phyloP scores from a whole-genome alignment of 2,888 invertebrate genomes.

The Troides aeacus region DNA sequence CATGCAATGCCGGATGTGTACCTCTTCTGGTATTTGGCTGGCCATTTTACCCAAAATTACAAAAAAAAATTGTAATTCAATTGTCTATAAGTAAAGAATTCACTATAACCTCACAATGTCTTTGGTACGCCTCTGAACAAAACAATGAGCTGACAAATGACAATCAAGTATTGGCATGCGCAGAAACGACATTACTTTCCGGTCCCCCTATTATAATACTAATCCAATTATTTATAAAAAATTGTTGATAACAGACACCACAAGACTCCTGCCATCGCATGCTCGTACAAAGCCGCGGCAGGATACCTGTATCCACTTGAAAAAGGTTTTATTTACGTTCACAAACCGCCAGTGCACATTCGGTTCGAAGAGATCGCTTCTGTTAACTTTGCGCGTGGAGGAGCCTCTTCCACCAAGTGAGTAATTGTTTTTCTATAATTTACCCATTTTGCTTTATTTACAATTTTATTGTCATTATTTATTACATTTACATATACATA shows the following conservation, averaged over 20 bases:
- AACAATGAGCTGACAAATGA: too few species aligned
- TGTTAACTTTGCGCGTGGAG: constrained; percentile 97
- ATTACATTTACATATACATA: not conserved
- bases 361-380: constrained; percentile 97
- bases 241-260: constrained; percentile 81
- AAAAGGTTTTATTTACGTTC: constrained; percentile 98
- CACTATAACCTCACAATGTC: too few species aligned
- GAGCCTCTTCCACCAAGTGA: constrained; percentile 83
- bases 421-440: constrained; percentile 30
- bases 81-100: too few species aligned
- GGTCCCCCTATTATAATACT: not conserved
- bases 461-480: not conserved
- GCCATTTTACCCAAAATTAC: too few species aligned
- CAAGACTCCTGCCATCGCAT: constrained; percentile 93
- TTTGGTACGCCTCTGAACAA: too few species aligned
- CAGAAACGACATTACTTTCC: too few species aligned
- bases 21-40: too few species aligned
- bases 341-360: constrained; percentile 98
- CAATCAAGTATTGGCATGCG: too few species aligned
- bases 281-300: constrained; percentile 98
- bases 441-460: not conserved
- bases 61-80: too few species aligned
- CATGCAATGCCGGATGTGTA: too few species aligned
- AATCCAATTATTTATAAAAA: not conserved
- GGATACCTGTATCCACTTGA: constrained; percentile 98